Evolutionary conservation across 2,888 invertebrate genomes (phyloP), one percentile per base, ranked within the genome.

Genomic region (Heliconius erato): DNA sequence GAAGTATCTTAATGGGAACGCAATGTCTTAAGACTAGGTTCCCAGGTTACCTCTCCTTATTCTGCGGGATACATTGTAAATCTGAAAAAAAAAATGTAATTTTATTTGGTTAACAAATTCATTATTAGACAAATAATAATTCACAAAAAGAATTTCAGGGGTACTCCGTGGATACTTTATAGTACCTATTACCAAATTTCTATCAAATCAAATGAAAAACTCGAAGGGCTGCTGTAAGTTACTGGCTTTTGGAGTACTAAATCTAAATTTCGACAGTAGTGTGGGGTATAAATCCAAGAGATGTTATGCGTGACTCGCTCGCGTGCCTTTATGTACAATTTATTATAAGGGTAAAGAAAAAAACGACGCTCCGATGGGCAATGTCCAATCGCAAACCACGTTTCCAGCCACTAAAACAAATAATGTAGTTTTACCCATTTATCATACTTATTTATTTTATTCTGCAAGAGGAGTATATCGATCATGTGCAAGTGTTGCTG

Each of bases 201-300:
- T 87, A 90, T 89, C 88, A 88, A 89, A 90, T 91, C 89, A 88
- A 85, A 86, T 86, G 86, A 88, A 90, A 90, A 88, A 89, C 87
- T 87, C 87, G 87, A 88, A 88, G 86, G 87, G 87, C 87, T 84
- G 84, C 86, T 85, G 90, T 92, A 92, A 94, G 89, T 92, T 93
- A 94, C 91, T 89, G 89, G 90, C 90, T 92, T 92, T 92, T 92
- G 93, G 94, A 93, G 93, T 92, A 94, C 91, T 95, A 95, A 94
- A 95, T 95, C 95, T 94, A 94, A 94, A 95, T 95, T 94, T 94
- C 92, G 95, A 94, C 93, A 95, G 93, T 94, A 95, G 93, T 95
- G 93, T 92, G 92, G 93, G 94, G 89, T 90, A 95, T 95, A 95
- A 95, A 95, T 95, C 93, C 91, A 93, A 92, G 92, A 92, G 93